Evolutionary conservation across 2,113 vertebrate genomes (phyloP), one percentile per base, ranked within the genome.

Genomic region (Oreochromis aureus): DNA sequence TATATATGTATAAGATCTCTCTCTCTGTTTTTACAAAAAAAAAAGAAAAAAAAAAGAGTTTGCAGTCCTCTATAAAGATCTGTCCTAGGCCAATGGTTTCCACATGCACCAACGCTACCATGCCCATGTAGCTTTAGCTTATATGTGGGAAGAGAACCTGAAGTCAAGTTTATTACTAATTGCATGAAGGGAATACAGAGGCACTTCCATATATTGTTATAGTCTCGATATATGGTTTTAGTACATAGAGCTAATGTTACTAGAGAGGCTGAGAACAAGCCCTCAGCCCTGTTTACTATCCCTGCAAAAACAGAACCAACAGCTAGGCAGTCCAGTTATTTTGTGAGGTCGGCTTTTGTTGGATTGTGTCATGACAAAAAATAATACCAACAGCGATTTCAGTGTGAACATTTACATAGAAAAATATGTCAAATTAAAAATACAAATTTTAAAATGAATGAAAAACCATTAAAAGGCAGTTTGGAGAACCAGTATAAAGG

Each of bases 311-410:
- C 79, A 92, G 94, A 96, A 95, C 94, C 90, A 92, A 95, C 93
- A 95, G 93, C 93, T 83, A 89, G 96, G 96, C 96, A 97, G 96
- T 97, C 96, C 95, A 97, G 96, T 96, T 96, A 96, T 96, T 97
- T 96, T 95, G 86, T 96, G 96, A 96, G 91, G 91, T 94, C 88
- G 82, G 92, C 88, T 90, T 92, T 92, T 91, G 87, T 89, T 91
- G 85, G 81, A 90, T 95, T 85, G 87, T 93, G 92, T 94, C 92
- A 90, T 82, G 87, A 88, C 91, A 86, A 84, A 83, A 89, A 94
- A 89, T 59, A 91, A 93, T 89, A 89, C 86, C 82, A 84, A 93
- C 83, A 84, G 81, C 81, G 83, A 88, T 95, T 93, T 86, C 16
- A 86, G 91, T 91, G 89, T 89, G 89, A 93, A 94, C 93, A 92